Evolutionary conservation across 2,113 vertebrate species (phyloP).

Genomic region (Protomyctophum bolini): DNA sequence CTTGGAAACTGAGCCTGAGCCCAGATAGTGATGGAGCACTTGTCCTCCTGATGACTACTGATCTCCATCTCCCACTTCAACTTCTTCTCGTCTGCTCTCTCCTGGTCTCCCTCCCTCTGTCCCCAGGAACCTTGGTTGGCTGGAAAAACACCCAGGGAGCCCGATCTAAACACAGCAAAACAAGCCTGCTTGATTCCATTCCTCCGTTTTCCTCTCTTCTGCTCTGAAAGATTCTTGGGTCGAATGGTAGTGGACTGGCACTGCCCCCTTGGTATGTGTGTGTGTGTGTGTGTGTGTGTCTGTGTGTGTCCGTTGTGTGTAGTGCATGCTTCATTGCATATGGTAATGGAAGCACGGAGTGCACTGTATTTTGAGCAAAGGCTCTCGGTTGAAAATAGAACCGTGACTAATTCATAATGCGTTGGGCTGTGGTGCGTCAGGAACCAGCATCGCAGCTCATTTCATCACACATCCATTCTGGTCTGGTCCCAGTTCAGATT

Average conservation of each 20-base stretch:
- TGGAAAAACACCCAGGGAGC: slow-evolving; percentile 46
- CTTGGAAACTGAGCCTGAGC: background rate
- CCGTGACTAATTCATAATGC: slow-evolving; percentile 50
- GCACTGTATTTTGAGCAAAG: slow-evolving; percentile 10
- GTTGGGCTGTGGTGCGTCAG: slow-evolving; percentile 55
- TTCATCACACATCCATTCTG: slow-evolving; percentile 61
- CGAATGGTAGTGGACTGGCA: slow-evolving; percentile 30
- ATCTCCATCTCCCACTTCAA: background rate
- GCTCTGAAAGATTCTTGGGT: slow-evolving; percentile 13
- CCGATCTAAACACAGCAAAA: slow-evolving; percentile 52
- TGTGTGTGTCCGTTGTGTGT: slow-evolving; percentile 1
- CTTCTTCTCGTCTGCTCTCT: background rate
- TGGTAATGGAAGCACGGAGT: slow-evolving; percentile 36
- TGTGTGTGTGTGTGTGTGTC: background rate
- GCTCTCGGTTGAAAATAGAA: slow-evolving; percentile 52
- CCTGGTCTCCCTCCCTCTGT: background rate
- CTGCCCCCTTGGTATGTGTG: slow-evolving; percentile 15
- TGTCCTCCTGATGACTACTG: slow-evolving; percentile 2
- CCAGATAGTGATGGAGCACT: slow-evolving; percentile 16
- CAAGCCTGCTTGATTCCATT: slow-evolving; percentile 33
- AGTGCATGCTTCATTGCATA: slow-evolving; percentile 25
- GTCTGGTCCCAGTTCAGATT: slow-evolving; percentile 64
- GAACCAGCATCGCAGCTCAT: slow-evolving; percentile 59
- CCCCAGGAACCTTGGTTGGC: slow-evolving; percentile 16
- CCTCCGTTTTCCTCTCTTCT: slow-evolving; percentile 25